Percentiles rank a stretch among this genome's conserved stretches.
These are phyloP conservation scores for Heteractis magnifica DNA, from an alignment of 92 coral and sea anemone species.

Conservation along the genomic window DNA sequence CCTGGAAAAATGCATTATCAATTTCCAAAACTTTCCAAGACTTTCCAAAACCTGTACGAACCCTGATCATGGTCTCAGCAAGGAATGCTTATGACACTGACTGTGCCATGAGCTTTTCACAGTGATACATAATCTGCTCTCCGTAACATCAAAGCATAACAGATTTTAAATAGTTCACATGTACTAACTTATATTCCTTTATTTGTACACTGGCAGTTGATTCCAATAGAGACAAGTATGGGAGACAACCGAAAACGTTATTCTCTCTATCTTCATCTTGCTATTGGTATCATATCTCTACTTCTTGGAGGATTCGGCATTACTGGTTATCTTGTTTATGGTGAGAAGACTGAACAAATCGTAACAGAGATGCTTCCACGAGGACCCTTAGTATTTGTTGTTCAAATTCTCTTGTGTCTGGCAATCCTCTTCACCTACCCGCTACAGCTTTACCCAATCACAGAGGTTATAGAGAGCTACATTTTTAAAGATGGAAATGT, in stretches of 20 bases:
- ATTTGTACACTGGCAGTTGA: slow-evolving; percentile 38
- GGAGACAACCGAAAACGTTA: slow-evolving; percentile 81
- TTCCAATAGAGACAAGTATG: slow-evolving; percentile 96
- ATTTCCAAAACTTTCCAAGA: too few species aligned
- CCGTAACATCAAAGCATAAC: too few species aligned
- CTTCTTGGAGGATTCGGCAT: slow-evolving; percentile 88
- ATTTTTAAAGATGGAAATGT: slow-evolving; percentile 54
- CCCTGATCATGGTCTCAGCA: too few species aligned
- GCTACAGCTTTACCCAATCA: slow-evolving; percentile 81
- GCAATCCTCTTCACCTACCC: slow-evolving; percentile 91
- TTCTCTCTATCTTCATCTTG: slow-evolving; percentile 81
- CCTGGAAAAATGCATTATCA: too few species aligned
- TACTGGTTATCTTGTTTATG: slow-evolving; percentile 76
- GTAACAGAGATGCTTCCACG: slow-evolving; percentile 74
- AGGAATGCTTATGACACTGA: too few species aligned
- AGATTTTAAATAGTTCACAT: too few species aligned
- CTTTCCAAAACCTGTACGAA: too few species aligned
- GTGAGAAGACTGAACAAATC: slow-evolving; percentile 72
- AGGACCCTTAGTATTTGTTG: slow-evolving; percentile 63
- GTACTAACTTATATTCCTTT: background rate
- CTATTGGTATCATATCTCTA: slow-evolving; percentile 60
- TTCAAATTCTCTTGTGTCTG: slow-evolving; percentile 69
- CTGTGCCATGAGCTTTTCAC: too few species aligned
- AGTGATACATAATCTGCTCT: too few species aligned
- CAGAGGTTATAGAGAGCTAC: slow-evolving; percentile 81